phyloP scores from a whole-genome alignment of 2,888 invertebrate genomes.

The Merodon equestris region DNA sequence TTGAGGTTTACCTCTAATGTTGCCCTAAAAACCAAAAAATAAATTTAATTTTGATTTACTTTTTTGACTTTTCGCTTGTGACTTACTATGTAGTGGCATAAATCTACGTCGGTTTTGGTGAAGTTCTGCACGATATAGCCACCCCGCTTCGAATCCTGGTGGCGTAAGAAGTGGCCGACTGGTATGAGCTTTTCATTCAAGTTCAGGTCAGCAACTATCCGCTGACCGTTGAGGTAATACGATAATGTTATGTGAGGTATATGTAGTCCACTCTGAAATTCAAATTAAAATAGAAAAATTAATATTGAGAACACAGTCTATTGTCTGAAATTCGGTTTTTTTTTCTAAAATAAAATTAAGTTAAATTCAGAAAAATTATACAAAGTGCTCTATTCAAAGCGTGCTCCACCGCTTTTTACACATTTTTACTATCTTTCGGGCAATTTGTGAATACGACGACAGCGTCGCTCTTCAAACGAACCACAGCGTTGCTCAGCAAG shows the following conservation, averaged over 20 bases:
- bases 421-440: no score
- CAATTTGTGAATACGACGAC: no score
- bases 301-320: no score
- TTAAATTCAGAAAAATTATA: no score
- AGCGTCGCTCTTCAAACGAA: no score
- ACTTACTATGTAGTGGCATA: slow-evolving; percentile 79
- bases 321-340: no score
- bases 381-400: no score
- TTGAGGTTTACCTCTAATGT: slow-evolving; percentile 83
- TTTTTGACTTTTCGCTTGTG: neutral
- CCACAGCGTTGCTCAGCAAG: no score
- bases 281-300: neutral
- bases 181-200: slow-evolving; percentile 77
- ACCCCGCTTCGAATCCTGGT: slow-evolving; percentile 73
- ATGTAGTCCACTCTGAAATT: slow-evolving; percentile 74
- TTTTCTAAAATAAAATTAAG: no score
- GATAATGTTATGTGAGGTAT: slow-evolving; percentile 80
- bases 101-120: slow-evolving; percentile 78
- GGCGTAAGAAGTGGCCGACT: slow-evolving; percentile 77
- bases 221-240: slow-evolving; percentile 84
- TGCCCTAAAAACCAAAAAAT: slow-evolving; percentile 79
- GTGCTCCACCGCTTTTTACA: no score
- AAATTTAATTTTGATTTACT: neutral
- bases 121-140: slow-evolving; percentile 76
- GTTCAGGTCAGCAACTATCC: slow-evolving; percentile 76